phyloP scores from a whole-genome alignment of 2,113 vertebrate genomes.

The Malaclemys terrapin region DNA sequence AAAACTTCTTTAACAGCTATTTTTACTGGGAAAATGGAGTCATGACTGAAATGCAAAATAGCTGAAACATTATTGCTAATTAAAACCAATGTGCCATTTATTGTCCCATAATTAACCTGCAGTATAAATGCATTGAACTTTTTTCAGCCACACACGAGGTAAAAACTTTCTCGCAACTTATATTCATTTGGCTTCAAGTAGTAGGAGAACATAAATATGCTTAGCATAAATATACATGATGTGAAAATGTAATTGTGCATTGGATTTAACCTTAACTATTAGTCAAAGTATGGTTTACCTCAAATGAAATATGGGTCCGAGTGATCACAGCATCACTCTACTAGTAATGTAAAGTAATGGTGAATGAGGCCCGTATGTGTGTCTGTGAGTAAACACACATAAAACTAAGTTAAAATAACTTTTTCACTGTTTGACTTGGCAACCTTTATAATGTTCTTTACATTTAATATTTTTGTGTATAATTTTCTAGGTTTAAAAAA shows the following conservation, averaged over 20 bases:
- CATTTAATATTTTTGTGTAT: neutral
- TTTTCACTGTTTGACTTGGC: neutral
- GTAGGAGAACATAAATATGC: neutral
- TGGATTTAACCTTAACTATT: neutral
- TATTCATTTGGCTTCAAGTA: conserved; percentile 2
- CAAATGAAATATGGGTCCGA: neutral
- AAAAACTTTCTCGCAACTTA: neutral
- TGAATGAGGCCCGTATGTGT: neutral
- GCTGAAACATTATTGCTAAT: neutral
- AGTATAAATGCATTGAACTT: neutral
- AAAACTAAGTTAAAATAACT: neutral
- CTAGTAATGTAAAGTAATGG: neutral
- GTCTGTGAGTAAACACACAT: neutral
- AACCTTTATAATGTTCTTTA: neutral
- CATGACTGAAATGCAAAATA: conserved; percentile 28
- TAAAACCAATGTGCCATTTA: neutral
- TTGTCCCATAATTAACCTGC: neutral
- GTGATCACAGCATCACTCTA: neutral
- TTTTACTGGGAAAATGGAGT: conserved; percentile 8
- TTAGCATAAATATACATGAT: neutral
- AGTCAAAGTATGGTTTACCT: neutral
- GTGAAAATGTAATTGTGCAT: neutral
- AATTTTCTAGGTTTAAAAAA: neutral
- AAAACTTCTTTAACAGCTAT: neutral
- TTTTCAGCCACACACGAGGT: accelerated